These are phyloP conservation scores for Esox masquinongy DNA, from an alignment of 2,797 vertebrate species.

Conservation along the genomic window DNA sequence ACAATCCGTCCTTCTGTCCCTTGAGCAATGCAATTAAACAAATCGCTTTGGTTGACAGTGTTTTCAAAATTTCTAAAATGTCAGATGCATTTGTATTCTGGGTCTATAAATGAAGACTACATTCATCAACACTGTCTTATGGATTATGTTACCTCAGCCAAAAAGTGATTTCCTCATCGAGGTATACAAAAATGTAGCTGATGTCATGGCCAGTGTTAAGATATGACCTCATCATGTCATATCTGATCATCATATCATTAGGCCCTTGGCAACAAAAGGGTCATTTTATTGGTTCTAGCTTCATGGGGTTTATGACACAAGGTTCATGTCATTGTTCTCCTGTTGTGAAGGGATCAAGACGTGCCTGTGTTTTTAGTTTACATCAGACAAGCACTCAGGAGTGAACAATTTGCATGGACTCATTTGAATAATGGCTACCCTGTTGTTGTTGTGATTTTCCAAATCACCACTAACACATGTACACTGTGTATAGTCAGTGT, in stretches of 20 bases:
- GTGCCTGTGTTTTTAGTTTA: background rate
- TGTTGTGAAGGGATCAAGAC: background rate
- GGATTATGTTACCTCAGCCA: background rate
- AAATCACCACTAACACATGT: background rate
- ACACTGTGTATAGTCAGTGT: background rate
- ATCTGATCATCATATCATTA: background rate
- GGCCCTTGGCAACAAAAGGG: background rate
- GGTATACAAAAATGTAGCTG: background rate
- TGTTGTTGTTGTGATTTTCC: background rate
- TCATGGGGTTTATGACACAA: background rate
- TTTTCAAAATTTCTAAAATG: too few relatives aligned
- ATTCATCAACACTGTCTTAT: background rate
- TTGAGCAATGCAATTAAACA: background rate
- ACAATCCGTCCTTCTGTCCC: background rate
- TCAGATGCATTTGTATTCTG: too few relatives aligned
- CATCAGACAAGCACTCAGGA: background rate
- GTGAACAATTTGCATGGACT: background rate
- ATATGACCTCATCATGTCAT: background rate
- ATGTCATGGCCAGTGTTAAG: background rate
- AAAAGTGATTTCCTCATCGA: background rate
- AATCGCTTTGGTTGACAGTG: too few relatives aligned
- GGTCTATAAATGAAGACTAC: background rate
- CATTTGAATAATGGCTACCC: background rate
- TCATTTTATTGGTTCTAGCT: conserved; percentile 1
- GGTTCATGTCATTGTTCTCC: background rate